Base-by-base conservation (phyloP, 2,113 vertebrate species). In the Mastomys coucha region DNA sequence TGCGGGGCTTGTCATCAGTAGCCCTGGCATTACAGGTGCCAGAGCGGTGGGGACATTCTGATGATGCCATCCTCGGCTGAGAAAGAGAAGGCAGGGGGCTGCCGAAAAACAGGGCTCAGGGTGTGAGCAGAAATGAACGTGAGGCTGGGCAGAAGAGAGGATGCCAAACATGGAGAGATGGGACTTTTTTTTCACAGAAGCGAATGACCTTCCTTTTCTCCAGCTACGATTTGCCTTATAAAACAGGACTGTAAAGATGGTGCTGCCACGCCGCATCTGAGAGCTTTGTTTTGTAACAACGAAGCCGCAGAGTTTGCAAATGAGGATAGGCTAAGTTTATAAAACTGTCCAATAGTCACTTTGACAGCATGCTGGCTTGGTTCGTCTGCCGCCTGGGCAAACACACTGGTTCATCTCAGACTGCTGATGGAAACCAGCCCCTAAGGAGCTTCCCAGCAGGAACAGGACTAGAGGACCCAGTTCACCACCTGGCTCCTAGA, bases 401-500 rank as follows among this genome's bases (percentile, higher is more conserved):
- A 24, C 19, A 76, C n/a, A 89, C 2, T 17, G 9, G 13, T 45
- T 95, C 56, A 80, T 31, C 82, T 70, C 77, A 85, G 31, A 56
- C 67, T 1, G 16, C 28, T 49, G 53, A 60, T 7, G 31, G 81
- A 31, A 95, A 69, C 80, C 3, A 56, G 65, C 7, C 33, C 56
- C 33, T n/a, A 67, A 20, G n/a, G 63, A 13, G 31, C 63, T 82
- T 91, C 53, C 75, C 22, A 67, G 13, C 4, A 69, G 36, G 58
- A 92, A 9, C 14, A 28, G 56, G 49, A 69, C 36, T 0, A 33
- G 70, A 85, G 28, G 22, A 42, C 7, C 13, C 12, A 33, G 45
- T 20, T 81, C 20, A 17, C 0, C 6, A 26, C 49, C 31, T 3
- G 5, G 49, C n/a, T n/a, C n/a, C n/a, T n/a, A n/a, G 45, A n/a